These are phyloP conservation scores for Prosopocoilus inquinatus DNA, from an alignment of 2,888 invertebrate genomes.

Conservation along the genomic window DNA sequence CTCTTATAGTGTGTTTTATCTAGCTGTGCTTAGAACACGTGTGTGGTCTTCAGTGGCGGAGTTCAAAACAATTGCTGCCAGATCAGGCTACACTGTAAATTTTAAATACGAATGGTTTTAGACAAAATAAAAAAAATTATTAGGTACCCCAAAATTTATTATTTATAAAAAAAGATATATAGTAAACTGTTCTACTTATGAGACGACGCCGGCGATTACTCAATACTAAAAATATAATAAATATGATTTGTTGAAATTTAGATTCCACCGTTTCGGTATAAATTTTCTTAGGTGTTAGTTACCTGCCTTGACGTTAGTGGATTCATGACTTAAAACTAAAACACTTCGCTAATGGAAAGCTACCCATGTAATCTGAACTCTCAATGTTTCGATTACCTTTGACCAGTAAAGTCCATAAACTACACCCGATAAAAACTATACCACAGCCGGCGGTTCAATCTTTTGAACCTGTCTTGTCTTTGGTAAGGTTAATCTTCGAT, in stretches of 20 bases:
- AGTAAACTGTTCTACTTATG: too few relatives aligned
- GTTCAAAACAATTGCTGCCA: neutral
- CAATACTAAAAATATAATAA: too few relatives aligned
- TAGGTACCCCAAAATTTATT: too few relatives aligned
- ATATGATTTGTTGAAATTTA: too few relatives aligned
- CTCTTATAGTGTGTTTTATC: constrained; percentile 2
- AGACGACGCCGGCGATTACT: too few relatives aligned
- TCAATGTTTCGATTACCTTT: constrained; percentile 19
- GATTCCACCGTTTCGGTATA: too few relatives aligned
- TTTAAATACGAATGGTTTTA: too few relatives aligned
- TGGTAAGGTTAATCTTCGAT: neutral
- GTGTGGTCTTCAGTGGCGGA: constrained; percentile 30
- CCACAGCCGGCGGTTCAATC: constrained; percentile 9
- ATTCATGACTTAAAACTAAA: constrained; percentile 10
- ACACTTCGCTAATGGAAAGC: constrained; percentile 20
- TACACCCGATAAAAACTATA: constrained; percentile 17
- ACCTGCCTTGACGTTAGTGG: constrained; percentile 2
- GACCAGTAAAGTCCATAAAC: constrained; percentile 18
- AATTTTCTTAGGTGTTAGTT: too few relatives aligned
- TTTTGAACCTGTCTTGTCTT: constrained; percentile 4
- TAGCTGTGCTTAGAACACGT: constrained; percentile 10
- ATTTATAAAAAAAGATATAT: too few relatives aligned
- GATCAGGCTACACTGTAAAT: too few relatives aligned
- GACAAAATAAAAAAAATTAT: too few relatives aligned
- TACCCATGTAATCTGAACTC: constrained; percentile 16